Evolutionary conservation across 2,888 invertebrate species (phyloP).

Genomic region (Hesperia comma): DNA sequence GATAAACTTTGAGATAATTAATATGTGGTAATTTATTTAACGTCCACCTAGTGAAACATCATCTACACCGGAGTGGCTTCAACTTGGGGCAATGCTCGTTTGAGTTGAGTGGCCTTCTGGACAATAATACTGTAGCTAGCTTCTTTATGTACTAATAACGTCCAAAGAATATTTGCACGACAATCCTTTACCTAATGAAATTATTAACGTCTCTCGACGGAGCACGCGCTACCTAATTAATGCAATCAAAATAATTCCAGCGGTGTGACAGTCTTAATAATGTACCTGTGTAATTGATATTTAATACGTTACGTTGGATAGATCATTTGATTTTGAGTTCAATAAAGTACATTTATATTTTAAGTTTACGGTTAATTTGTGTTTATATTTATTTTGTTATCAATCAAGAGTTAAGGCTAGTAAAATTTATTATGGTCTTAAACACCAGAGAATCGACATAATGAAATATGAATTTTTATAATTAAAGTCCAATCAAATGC

Average conservation of each 20-base stretch:
- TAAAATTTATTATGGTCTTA: too few relatives aligned
- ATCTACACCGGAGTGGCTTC: neutral
- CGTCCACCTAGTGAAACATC: neutral
- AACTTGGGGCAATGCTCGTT: conserved; percentile 7
- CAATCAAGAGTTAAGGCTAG: too few relatives aligned
- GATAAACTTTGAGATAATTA: neutral
- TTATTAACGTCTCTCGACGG: neutral
- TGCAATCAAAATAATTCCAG: neutral
- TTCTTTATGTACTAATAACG: conserved; percentile 1
- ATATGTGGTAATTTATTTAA: neutral
- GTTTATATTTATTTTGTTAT: too few relatives aligned
- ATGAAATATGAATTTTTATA: too few relatives aligned
- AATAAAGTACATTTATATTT: neutral
- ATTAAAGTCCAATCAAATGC: too few relatives aligned
- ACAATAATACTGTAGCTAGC: conserved; percentile 1
- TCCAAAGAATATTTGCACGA: neutral
- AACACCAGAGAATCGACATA: too few relatives aligned
- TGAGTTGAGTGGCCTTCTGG: neutral
- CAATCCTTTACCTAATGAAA: neutral
- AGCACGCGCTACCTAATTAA: neutral
- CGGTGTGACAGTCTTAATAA: too few relatives aligned
- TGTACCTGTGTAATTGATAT: too few relatives aligned
- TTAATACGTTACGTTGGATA: too few relatives aligned
- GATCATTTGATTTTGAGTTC: neutral
- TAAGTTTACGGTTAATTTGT: too few relatives aligned